Evolutionary conservation across 2,797 vertebrate genomes (phyloP), one percentile per base, ranked within the genome.

Genomic region (Rhadinocentrus ornatus): DNA sequence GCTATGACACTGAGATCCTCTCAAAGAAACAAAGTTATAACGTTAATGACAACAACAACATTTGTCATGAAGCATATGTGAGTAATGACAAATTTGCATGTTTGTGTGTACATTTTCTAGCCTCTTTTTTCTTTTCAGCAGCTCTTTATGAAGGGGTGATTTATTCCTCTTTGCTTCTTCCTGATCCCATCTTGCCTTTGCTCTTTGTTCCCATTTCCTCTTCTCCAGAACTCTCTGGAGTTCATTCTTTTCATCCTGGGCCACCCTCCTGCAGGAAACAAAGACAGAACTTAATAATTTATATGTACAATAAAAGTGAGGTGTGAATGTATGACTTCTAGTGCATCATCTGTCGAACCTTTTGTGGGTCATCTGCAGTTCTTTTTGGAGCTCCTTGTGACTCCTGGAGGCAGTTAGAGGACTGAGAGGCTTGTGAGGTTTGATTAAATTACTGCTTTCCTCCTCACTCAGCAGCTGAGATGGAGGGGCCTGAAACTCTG

Each of bases 351-450:
- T 54, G 60, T 62, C 52, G 66, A 85, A 95, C 95, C 94, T 94
- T 84, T 93, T 96, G 81, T 96, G 96, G 87, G 95, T 96, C 94
- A 96, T 95, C 69, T 92, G 86, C 70, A 96, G 93, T 81, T 98
- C 95, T 58, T 94, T 86, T 83, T 96, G 96, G 66, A 97, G 94
- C 84, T 97, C 96, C 86, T 93, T 95, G 91, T 96, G 96, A 73
- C 92, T 97, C 88, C 94, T 95, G 0, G 95, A 97, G 53, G 94
- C 93, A 87, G 94, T 97, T 67, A 96, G 88, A 0, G 94, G 95
- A 91, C 95, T 95, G 63, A 93, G 79, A 68, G 96, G 91, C 86
- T 96, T 96, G 88, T 95, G 96, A 74, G 96, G 95, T 81, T 93
- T 96, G 93, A 97, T 97, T 75, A 97, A 94, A 71, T 96, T 93